These are phyloP conservation scores for Odontomyia ornata DNA, from an alignment of 2,888 invertebrate genomes.

Conservation along the genomic window DNA sequence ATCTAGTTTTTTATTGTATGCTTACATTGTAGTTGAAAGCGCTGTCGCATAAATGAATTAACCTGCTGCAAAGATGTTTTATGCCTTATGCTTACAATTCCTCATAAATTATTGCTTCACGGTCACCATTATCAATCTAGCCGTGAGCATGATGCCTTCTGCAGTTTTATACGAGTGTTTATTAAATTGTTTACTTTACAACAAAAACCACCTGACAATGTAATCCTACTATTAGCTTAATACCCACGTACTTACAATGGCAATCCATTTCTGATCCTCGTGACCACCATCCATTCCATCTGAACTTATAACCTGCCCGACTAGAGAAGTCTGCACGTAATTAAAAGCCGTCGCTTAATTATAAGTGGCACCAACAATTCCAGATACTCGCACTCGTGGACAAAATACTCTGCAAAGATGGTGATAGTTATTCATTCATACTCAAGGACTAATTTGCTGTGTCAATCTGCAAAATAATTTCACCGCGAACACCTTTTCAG, in stretches of 20 bases:
- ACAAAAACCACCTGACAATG: too few species aligned
- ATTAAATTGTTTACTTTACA: neutral
- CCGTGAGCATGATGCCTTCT: too few species aligned
- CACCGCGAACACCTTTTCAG: slow-evolving; percentile 23
- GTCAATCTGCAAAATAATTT: slow-evolving; percentile 27
- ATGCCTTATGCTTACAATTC: neutral
- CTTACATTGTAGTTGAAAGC: too few species aligned
- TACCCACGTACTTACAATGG: too few species aligned
- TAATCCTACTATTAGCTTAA: too few species aligned
- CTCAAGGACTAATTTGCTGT: slow-evolving; percentile 18
- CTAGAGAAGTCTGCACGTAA: neutral
- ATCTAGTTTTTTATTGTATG: too few species aligned
- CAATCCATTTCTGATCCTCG: too few species aligned
- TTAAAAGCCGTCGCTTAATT: neutral
- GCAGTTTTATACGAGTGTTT: neutral
- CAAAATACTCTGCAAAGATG: neutral
- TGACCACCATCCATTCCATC: neutral
- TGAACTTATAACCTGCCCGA: neutral
- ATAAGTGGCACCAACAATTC: neutral
- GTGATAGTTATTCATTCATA: neutral
- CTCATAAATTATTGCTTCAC: too few species aligned
- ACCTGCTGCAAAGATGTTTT: too few species aligned
- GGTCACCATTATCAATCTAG: too few species aligned
- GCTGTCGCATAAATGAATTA: too few species aligned
- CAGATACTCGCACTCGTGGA: too few species aligned